Base-by-base conservation (phyloP, 2,113 vertebrate species). In the Zosterops pallidus region DNA sequence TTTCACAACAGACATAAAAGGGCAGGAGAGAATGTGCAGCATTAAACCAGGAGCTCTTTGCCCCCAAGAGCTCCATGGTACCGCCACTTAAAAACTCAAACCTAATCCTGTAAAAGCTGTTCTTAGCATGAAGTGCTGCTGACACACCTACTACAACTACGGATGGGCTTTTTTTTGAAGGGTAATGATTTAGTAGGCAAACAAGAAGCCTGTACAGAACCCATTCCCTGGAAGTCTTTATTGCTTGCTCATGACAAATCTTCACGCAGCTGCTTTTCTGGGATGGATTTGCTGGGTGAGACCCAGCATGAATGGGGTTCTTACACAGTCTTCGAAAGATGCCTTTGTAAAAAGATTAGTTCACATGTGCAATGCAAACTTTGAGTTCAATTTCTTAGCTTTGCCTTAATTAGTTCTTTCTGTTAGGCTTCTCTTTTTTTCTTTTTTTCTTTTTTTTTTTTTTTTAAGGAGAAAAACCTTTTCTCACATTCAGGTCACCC, bases 341-440 rank as follows among this genome's bases (percentile, higher is more conserved):
- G 70, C 80, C 95, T 92, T 68, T 93, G 83, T 93, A 78, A 89
- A 94, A 92, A 97, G 95, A 97, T 93, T 80, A 95, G 95, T 94
- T 96, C 94, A 95, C 91, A 78, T 91, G 80, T 88, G 95, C 91
- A 94, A 64, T 79, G 84, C 86, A 96, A 98, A 96, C 91, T 92
- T 85, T 68, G 67, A 75, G 92, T 95, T 92, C 62, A 76, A 46
- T 96, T 94, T 86, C 88, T 91, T 86, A 94, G 92, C 71, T 95
- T 95, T 86, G 62, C 92, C 87, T 98, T 97, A 96, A 96, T 97
- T 95, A 90, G 86, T 90, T 95, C 79, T 96, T 97, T 95, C 94
- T 95, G 83, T 83, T 52, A 46, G 57, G 17, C 46, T 71, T 49
- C 63, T 71, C 39, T 69, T 15, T 22, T 23, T 22, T n/a, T 57